Evolutionary conservation across 2,797 vertebrate genomes (phyloP).

Genomic region (Danio choprae): DNA sequence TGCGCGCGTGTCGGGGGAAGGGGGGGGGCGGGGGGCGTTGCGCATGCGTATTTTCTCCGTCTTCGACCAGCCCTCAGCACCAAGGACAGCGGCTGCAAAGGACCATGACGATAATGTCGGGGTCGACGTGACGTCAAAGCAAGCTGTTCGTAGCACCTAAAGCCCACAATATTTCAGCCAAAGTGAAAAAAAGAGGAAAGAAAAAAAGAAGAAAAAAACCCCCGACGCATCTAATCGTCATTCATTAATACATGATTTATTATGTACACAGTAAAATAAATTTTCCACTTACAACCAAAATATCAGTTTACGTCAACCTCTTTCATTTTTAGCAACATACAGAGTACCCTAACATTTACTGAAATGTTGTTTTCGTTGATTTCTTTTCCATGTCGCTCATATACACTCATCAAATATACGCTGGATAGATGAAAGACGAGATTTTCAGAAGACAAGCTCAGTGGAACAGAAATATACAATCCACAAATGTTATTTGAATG

Average conservation of each 20-base stretch:
- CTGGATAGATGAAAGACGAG: not conserved
- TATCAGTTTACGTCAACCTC: conserved; percentile 37
- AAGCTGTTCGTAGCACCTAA: not conserved
- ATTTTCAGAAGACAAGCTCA: not conserved
- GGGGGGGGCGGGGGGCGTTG: not conserved
- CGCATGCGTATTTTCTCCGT: not conserved
- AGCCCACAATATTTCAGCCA: not conserved
- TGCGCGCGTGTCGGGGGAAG: not conserved
- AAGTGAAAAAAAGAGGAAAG: too few relatives aligned
- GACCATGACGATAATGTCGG: not conserved
- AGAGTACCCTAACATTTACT: conserved; percentile 60
- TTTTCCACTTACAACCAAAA: conserved; percentile 40
- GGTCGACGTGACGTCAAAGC: conserved; percentile 6
- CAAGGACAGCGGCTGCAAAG: conserved; percentile 28
- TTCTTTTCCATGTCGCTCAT: conserved; percentile 49
- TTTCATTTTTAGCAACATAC: conserved; percentile 52
- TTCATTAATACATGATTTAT: conserved; percentile 27
- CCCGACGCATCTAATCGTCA: conserved; percentile 6
- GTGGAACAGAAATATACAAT: not conserved
- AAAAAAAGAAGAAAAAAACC: too few relatives aligned
- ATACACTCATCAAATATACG: conserved; percentile 39
- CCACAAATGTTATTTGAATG: not conserved
- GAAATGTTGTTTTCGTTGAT: conserved; percentile 34
- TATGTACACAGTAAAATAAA: conserved; percentile 42
- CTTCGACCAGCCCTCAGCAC: conserved; percentile 9